A percentile compares a stretch with the other conserved stretches of the same genome.
Conservation (phyloP, 2,797 vertebrate genomes). For the Paedocypris micromegethes region DNA sequence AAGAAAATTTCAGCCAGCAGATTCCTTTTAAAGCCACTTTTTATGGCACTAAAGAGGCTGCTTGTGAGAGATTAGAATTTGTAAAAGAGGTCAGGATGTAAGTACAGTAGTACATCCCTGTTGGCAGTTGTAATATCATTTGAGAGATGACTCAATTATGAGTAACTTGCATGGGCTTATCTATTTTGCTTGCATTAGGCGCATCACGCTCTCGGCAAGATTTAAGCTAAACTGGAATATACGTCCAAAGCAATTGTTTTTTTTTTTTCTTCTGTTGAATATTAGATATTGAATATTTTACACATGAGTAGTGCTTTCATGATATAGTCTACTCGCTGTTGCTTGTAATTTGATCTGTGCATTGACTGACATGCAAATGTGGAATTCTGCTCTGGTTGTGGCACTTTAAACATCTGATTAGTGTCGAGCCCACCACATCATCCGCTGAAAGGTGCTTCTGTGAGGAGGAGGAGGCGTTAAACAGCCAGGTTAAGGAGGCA, state of each 20-base stretch:
- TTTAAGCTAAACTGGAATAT: no score
- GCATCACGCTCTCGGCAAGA: no score
- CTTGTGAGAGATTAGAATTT: slow-evolving; percentile 4
- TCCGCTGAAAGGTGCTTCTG: slow-evolving; percentile 49
- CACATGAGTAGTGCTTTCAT: no score
- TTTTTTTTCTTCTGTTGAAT: no score
- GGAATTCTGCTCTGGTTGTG: no score
- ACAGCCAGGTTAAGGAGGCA: slow-evolving; percentile 63
- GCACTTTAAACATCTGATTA: slow-evolving; percentile 56
- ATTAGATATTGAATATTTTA: no score
- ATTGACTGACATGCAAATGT: no score
- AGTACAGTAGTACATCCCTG: slow-evolving; percentile 1
- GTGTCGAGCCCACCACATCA: slow-evolving; percentile 53
- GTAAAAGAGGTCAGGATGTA: background rate
- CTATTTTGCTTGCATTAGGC: no score
- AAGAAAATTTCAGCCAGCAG: slow-evolving; percentile 20
- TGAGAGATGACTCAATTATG: slow-evolving; percentile 14
- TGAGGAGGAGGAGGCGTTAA: slow-evolving; percentile 59
- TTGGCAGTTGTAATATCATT: slow-evolving; percentile 4
- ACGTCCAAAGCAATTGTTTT: no score
- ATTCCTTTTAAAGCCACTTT: slow-evolving; percentile 17
- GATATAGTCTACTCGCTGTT: no score
- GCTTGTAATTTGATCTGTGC: no score
- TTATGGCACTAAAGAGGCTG: slow-evolving; percentile 12
- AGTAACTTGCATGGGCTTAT: slow-evolving; percentile 1